These are phyloP conservation scores for Antedon bifida DNA, from an alignment of 35 echinoderm and acorn worm genomes.

Conservation along the genomic window DNA sequence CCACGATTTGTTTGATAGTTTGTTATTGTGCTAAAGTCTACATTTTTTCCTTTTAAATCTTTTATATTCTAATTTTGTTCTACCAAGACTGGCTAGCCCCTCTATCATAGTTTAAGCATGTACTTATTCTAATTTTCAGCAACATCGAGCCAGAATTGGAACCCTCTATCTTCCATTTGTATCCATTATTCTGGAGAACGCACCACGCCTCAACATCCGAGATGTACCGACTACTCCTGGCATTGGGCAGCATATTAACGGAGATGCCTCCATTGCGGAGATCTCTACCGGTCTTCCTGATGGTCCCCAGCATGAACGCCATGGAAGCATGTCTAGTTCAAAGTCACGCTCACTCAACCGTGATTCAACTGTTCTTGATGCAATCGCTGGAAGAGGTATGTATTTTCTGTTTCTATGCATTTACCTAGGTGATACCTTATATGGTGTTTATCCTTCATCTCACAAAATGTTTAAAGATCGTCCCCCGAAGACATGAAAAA, in stretches of 20 bases:
- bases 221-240: constrained; percentile 6
- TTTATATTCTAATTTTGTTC: too few species aligned
- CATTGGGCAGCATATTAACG: constrained; percentile 13
- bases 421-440: neutral
- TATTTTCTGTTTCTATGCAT: neutral
- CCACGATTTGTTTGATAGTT: too few species aligned
- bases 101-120: neutral
- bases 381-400: constrained; percentile 88
- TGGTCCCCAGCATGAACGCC: constrained; percentile 28
- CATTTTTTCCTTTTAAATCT: too few species aligned
- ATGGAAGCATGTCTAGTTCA: constrained; percentile 40
- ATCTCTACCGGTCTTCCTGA: neutral
- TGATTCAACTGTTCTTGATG: constrained; percentile 65
- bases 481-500: too few species aligned
- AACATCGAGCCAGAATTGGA: constrained; percentile 72
- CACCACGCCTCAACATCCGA: constrained; percentile 35
- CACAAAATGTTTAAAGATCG: too few species aligned
- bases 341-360: constrained; percentile 63
- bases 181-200: constrained; percentile 87
- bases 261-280: constrained; percentile 16
- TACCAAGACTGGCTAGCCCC: too few species aligned
- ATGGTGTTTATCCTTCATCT: neutral
- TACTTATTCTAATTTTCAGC: constrained; percentile 21
- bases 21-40: too few species aligned
- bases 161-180: constrained; percentile 82